phyloP scores from a whole-genome alignment of 37 sponge, comb jelly and placozoan genomes.

The Cliona cf. orientalis region DNA sequence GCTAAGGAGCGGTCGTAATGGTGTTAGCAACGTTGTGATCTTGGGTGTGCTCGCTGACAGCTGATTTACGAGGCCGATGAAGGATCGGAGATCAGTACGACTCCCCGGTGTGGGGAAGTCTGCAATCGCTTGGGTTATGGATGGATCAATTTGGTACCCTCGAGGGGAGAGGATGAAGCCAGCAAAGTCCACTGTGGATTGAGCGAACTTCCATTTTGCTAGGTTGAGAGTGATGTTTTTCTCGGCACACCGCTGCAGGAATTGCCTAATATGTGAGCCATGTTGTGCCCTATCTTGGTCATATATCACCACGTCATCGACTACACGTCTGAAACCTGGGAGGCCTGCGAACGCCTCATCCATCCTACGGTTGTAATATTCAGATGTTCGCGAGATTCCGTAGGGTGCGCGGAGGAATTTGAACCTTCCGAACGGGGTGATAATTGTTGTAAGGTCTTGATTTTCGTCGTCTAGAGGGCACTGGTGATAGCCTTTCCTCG shows the following conservation, averaged over 20 bases:
- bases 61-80: too few species aligned
- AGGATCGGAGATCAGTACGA: too few species aligned
- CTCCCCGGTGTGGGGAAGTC: slow-evolving; percentile 23
- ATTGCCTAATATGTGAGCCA: slow-evolving; percentile 13
- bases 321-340: slow-evolving; percentile 12
- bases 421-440: too few species aligned
- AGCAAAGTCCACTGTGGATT: slow-evolving; percentile 16
- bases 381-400: slow-evolving; percentile 19
- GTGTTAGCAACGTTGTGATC: slow-evolving; percentile 9
- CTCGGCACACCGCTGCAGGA: slow-evolving; percentile 35
- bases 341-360: too few species aligned
- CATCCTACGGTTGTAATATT: too few species aligned
- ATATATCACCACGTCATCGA: too few species aligned
- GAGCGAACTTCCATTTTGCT: slow-evolving; percentile 13
- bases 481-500: too few species aligned
- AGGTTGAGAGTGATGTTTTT: slow-evolving; percentile 37
- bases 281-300: slow-evolving; percentile 37
- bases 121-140: slow-evolving; percentile 35
- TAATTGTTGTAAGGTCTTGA: too few species aligned
- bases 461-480: too few species aligned
- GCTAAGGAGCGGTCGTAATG: slow-evolving; percentile 22
- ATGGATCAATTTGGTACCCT: slow-evolving; percentile 13
- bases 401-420: too few species aligned
- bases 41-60: slow-evolving; percentile 4
- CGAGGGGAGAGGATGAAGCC: slow-evolving; percentile 6